Conservation (phyloP, 2,797 vertebrate species). For the Nannoperca australis region DNA sequence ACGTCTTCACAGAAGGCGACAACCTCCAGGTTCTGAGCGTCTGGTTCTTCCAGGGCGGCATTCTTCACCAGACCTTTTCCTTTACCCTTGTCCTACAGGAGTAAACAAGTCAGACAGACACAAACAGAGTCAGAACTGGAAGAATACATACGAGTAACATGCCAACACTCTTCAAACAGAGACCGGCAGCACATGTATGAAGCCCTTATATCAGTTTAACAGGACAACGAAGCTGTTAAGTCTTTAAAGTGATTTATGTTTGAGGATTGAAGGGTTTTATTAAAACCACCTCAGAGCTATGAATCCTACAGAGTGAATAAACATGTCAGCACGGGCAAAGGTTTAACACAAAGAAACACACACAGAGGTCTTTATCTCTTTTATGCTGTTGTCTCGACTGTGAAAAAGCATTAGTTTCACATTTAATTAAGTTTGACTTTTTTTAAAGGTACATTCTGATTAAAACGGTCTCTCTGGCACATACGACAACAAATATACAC, state of each 20-base stretch:
- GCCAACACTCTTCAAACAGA: background rate
- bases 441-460: background rate
- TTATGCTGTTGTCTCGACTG: conserved; percentile 12
- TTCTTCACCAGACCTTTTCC: conserved; percentile 83
- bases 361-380: background rate
- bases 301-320: conserved; percentile 31
- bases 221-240: background rate
- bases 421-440: conserved; percentile 8
- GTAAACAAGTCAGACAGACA: conserved; percentile 57
- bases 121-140: conserved; percentile 11
- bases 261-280: conserved; percentile 33
- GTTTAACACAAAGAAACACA: conserved; percentile 11
- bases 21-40: conserved; percentile 92
- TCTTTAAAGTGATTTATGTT: conserved; percentile 32
- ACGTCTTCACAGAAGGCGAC: conserved; percentile 93
- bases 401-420: conserved; percentile 1
- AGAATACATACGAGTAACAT: conserved; percentile 1
- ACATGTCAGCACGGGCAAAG: conserved; percentile 27
- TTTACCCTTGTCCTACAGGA: conserved; percentile 88
- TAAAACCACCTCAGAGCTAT: conserved; percentile 42
- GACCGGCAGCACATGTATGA: conserved; percentile 4
- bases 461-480: background rate
- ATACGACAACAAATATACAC: background rate
- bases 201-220: conserved; percentile 13
- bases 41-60: conserved; percentile 84